Conservation (phyloP, 2,797 vertebrate species). For the Macropus fuliginosus region DNA sequence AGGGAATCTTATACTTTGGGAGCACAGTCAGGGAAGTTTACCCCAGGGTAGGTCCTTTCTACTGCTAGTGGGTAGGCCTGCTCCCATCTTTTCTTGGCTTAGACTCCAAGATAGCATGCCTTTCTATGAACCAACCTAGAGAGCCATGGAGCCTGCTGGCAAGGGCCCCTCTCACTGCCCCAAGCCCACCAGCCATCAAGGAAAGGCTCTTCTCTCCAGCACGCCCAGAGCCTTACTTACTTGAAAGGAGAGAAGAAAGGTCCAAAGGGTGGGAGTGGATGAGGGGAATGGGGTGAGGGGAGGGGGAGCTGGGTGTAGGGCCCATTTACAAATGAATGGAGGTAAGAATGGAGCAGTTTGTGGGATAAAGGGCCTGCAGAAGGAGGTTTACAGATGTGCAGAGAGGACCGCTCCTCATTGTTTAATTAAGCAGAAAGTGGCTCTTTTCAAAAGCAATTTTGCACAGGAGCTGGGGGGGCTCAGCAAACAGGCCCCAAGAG, state of each 20-base stretch:
- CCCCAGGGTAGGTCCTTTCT: not conserved
- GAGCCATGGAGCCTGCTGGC: not conserved
- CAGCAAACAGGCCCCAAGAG: constrained; percentile 84
- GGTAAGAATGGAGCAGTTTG: constrained; percentile 92
- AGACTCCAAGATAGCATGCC: not conserved
- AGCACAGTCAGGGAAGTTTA: not conserved
- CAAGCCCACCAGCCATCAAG: constrained; percentile 47
- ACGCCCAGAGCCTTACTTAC: constrained; percentile 79
- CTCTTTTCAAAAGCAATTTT: constrained; percentile 93
- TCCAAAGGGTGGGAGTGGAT: constrained; percentile 79
- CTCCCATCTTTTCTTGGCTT: not conserved
- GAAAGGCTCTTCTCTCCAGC: constrained; percentile 66
- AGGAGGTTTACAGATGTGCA: constrained; percentile 94
- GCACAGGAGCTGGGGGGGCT: constrained; percentile 88
- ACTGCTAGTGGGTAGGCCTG: not conserved
- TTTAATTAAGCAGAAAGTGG: constrained; percentile 92
- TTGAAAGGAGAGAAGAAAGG: constrained; percentile 84
- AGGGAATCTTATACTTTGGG: not conserved
- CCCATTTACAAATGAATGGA: constrained; percentile 93
- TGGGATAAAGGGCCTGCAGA: constrained; percentile 89
- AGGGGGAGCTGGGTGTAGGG: constrained; percentile 82
- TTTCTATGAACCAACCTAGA: not conserved
- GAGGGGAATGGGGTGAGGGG: constrained; percentile 77
- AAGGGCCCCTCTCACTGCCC: not conserved
- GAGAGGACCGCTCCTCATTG: constrained; percentile 89